Evolutionary conservation across 1,140 invertebrate genomes (phyloP).

Genomic region (Cotesia typhae): DNA sequence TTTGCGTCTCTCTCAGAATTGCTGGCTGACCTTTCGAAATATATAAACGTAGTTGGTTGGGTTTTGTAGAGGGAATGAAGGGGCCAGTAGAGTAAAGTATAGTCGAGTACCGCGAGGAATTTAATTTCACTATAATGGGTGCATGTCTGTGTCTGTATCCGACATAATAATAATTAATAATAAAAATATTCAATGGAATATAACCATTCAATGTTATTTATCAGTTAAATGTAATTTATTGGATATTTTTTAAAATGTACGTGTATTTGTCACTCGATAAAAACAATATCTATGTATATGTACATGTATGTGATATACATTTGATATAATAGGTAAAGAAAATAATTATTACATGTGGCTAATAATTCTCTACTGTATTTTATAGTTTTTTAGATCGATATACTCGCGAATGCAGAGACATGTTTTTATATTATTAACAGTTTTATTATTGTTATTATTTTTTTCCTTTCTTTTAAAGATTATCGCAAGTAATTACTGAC

Average conservation of each 20-base stretch:
- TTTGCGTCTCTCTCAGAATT: constrained; percentile 36
- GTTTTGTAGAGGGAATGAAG: constrained; percentile 19
- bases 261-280: constrained; percentile 14
- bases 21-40: constrained; percentile 47
- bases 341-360: too few relatives aligned
- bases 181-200: constrained; percentile 31
- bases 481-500: constrained; percentile 11
- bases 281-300: too few relatives aligned
- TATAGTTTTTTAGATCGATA: constrained; percentile 2
- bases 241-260: not conserved
- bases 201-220: constrained; percentile 28
- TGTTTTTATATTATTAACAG: not conserved
- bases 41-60: constrained; percentile 13
- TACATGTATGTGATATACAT: too few relatives aligned
- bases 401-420: not conserved
- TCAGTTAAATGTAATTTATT: constrained; percentile 12
- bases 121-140: constrained; percentile 39
- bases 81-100: constrained; percentile 35
- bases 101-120: constrained; percentile 43
- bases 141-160: constrained; percentile 9
- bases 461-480: not conserved
- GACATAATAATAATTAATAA: too few relatives aligned
- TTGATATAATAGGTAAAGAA: too few relatives aligned
- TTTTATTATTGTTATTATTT: constrained; percentile 1
- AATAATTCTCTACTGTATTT: not conserved